Evolutionary conservation across 2,888 invertebrate genomes (phyloP), one percentile per base, ranked within the genome.

Genomic region (Mythimna albipuncta): DNA sequence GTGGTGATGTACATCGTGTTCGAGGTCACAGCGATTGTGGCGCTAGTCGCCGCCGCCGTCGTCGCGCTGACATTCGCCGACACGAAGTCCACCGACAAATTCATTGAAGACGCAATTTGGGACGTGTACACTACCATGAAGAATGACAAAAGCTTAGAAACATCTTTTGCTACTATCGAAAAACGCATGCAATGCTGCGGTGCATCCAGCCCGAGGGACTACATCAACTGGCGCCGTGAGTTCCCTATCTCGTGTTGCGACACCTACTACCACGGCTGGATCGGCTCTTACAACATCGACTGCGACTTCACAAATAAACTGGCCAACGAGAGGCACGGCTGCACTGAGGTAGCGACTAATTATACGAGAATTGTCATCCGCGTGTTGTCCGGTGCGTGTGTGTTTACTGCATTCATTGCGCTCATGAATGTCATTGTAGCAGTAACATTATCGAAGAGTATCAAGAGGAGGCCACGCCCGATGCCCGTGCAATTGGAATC

Each of bases 221-320:
- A 96, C 88, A 93, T 92, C 77, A 93, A 91, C 69, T 92, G 93
- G 93, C 93, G 93, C 81, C 70, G 83, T 0, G 93, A 93, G 38
- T 95, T 96, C 87, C 96, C 96, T 0, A 79, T 88, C 55, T 95
- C 96, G 0, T 96, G 96, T 87, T 96, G 96, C 77, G 95, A 96
- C 50, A 92, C 91, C 0, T 94, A 93, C 83, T 94, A 93, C 86
- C 94, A 93, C 76, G 93, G 93, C 0, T 94, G 93, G 89, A 85
- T 94, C 38, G 94, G 94, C 11, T 82, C 89, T 0, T 94, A 93
- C 72, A 82, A 89, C 2, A 92, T 94, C 52, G 93, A 94, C 69
- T 96, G 96, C 55, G 93, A 94, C 69, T 93, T 95, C 35, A 92
- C 95, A 0, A 95, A 95, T 81, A 95, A 95, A 78, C 77, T 94